These are phyloP conservation scores for Propithecus perrieri DNA, from an alignment of 2,797 vertebrate species.

Conservation along the genomic window DNA sequence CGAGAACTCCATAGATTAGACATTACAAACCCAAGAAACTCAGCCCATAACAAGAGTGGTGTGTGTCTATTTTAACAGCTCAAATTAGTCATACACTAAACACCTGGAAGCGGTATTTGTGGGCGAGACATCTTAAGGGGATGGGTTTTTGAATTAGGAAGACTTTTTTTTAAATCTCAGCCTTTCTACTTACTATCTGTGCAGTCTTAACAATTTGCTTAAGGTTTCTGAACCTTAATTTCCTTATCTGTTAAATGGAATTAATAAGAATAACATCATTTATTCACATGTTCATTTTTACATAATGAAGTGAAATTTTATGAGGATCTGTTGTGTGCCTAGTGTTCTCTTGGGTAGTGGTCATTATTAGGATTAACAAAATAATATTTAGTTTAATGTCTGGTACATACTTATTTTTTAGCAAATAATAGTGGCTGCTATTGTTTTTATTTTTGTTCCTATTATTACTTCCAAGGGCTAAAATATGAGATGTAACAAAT, in stretches of 20 bases:
- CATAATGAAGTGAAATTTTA: neutral
- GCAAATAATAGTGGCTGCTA: neutral
- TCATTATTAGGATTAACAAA: neutral
- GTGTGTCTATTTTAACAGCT: neutral
- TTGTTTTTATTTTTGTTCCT: neutral
- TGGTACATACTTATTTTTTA: neutral
- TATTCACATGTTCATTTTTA: neutral
- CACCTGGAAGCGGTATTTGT: neutral
- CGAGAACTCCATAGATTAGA: neutral
- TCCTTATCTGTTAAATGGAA: neutral
- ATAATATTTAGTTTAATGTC: neutral
- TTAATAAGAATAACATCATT: neutral
- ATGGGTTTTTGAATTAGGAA: neutral
- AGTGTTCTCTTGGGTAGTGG: neutral
- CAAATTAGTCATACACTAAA: neutral
- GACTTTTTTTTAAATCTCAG: neutral
- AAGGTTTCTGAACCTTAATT: neutral
- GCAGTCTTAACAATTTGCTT: neutral
- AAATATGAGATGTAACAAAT: neutral
- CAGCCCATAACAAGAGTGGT: neutral
- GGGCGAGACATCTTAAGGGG: neutral
- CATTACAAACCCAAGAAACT: neutral
- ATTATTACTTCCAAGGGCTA: neutral
- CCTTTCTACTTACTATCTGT: neutral
- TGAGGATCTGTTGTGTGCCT: neutral